Evolutionary conservation across 1,140 invertebrate species (phyloP).

Genomic region (Ips typographus): DNA sequence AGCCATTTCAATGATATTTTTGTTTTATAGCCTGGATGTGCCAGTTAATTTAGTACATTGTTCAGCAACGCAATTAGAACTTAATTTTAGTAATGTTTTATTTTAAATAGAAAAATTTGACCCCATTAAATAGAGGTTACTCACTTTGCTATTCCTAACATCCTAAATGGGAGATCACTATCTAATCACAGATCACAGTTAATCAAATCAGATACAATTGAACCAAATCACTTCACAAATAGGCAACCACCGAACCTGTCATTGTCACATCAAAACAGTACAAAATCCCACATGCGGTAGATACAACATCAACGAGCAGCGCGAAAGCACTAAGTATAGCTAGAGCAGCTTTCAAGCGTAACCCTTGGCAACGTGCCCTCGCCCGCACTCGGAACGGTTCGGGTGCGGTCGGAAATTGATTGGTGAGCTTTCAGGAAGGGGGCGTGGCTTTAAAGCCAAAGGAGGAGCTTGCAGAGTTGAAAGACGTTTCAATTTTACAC

Average conservation of each 20-base stretch:
- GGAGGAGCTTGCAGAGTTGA: conserved; percentile 36
- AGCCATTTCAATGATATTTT: too few relatives aligned
- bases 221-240: conserved; percentile 30
- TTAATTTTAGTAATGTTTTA: too few relatives aligned
- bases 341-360: conserved; percentile 47
- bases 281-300: conserved; percentile 21
- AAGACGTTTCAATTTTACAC: conserved; percentile 48
- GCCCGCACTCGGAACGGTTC: conserved; percentile 38
- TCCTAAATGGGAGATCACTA: conserved; percentile 22
- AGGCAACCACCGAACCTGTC: conserved; percentile 21
- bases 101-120: too few relatives aligned
- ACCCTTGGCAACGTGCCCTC: conserved; percentile 51
- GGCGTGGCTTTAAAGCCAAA: conserved; percentile 25
- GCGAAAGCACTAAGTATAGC: conserved; percentile 51
- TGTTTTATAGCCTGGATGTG: too few relatives aligned
- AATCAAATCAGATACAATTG: conserved; percentile 17
- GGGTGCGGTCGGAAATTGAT: conserved; percentile 32
- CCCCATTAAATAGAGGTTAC: neutral
- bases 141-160: conserved; percentile 17
- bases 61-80: too few relatives aligned
- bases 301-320: conserved; percentile 48
- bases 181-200: conserved; percentile 36
- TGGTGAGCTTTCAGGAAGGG: conserved; percentile 33
- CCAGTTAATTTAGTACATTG: too few relatives aligned
- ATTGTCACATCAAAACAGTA: conserved; percentile 37